Percentiles rank a stretch among this genome's conserved stretches.
Evolutionary conservation across 2,797 vertebrate genomes (phyloP).

Genomic region (Neosalanx taihuensis): DNA sequence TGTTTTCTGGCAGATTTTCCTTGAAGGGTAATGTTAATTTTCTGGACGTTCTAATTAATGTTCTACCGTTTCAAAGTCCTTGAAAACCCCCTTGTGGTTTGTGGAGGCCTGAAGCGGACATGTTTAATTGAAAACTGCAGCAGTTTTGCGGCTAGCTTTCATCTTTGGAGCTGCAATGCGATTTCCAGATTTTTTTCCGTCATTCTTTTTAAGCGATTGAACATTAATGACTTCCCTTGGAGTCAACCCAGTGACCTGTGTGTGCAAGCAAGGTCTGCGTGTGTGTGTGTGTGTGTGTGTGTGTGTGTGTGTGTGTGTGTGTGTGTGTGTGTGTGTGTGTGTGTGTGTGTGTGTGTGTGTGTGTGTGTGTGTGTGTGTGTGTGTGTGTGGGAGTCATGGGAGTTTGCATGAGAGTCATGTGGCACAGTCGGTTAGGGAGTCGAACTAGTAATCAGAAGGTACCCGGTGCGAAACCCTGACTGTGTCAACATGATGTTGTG

Average conservation of each 20-base stretch:
- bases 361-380: constrained; percentile 9
- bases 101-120: constrained; percentile 39
- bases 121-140: constrained; percentile 60
- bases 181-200: constrained; percentile 17
- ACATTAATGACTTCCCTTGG: constrained; percentile 28
- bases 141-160: constrained; percentile 43
- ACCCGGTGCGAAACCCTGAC: too few species aligned
- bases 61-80: constrained; percentile 42
- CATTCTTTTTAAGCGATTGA: constrained; percentile 35
- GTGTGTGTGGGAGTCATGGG: constrained; percentile 16
- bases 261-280: not conserved
- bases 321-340: not conserved
- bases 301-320: constrained; percentile 23
- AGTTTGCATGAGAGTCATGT: not conserved
- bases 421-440: too few species aligned
- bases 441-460: too few species aligned
- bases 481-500: too few species aligned
- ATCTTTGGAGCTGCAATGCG: constrained; percentile 42
- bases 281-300: constrained; percentile 27
- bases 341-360: constrained; percentile 26
- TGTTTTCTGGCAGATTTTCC: constrained; percentile 24
- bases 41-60: constrained; percentile 59
- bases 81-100: constrained; percentile 48
- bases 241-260: constrained; percentile 27
- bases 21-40: constrained; percentile 49